Evolutionary conservation across 2,113 vertebrate genomes (phyloP).

Genomic region (Hypomesus transpacificus): DNA sequence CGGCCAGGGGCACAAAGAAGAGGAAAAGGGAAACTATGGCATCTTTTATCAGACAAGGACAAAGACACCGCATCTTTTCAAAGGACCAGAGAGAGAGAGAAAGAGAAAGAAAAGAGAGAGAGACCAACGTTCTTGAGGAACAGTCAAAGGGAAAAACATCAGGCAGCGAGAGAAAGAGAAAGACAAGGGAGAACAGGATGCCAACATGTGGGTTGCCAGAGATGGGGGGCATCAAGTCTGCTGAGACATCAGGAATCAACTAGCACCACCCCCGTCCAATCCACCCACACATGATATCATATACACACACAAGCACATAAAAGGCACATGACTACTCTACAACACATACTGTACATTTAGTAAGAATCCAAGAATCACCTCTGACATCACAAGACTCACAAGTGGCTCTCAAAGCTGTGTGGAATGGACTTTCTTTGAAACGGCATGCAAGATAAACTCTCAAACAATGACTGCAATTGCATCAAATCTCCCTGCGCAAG

Average conservation of each 20-base stretch:
- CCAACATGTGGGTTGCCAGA: slow-evolving; percentile 59
- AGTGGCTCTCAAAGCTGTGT: too few species aligned
- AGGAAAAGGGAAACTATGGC: slow-evolving; percentile 79
- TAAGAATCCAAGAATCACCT: too few species aligned
- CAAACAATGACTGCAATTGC: too few species aligned
- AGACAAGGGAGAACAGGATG: slow-evolving; percentile 32
- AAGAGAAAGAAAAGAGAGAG: slow-evolving; percentile 47
- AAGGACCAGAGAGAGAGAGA: slow-evolving; percentile 65
- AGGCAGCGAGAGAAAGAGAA: background rate
- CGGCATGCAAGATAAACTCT: too few species aligned
- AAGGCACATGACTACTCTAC: background rate
- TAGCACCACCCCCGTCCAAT: slow-evolving; percentile 17
- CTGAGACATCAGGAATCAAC: slow-evolving; percentile 61
- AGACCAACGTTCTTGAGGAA: slow-evolving; percentile 60
- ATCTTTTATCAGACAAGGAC: slow-evolving; percentile 75
- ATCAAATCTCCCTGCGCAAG: slow-evolving; percentile 18
- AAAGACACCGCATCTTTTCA: slow-evolving; percentile 78
- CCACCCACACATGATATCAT: slow-evolving; percentile 7
- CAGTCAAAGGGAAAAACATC: background rate
- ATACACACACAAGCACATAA: slow-evolving; percentile 18
- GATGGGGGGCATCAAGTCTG: slow-evolving; percentile 52
- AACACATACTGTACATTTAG: too few species aligned
- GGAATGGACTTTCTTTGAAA: too few species aligned
- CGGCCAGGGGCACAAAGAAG: slow-evolving; percentile 68
- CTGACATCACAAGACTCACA: too few species aligned